Evolutionary conservation across 1,140 invertebrate genomes (phyloP).

Genomic region (Pseudachorutes palmiensis): DNA sequence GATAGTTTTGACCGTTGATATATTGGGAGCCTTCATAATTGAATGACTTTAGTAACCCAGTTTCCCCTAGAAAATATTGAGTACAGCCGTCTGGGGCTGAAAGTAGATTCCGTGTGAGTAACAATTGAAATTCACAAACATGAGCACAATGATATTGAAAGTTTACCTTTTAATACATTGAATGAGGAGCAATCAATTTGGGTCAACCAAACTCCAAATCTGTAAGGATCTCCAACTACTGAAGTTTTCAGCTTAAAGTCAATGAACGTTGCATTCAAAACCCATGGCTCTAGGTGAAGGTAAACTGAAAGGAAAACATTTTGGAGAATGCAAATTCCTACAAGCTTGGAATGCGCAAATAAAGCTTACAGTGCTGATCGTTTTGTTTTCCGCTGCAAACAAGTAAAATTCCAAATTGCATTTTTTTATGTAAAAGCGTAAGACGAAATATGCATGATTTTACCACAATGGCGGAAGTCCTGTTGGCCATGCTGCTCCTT

Average conservation of each 20-base stretch:
- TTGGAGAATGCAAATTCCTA: no score
- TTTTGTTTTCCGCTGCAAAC: constrained; percentile 25
- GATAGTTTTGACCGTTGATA: constrained; percentile 38
- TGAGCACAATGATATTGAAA: constrained; percentile 1
- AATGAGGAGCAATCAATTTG: constrained; percentile 36
- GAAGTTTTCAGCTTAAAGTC: constrained; percentile 33
- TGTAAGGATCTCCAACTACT: constrained; percentile 24
- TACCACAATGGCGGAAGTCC: constrained; percentile 34
- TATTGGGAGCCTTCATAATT: constrained; percentile 40
- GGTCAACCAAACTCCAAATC: constrained; percentile 37
- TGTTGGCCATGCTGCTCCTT: constrained; percentile 35
- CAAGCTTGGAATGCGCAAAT: no score
- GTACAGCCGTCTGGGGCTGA: constrained; percentile 40
- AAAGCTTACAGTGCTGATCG: constrained; percentile 37
- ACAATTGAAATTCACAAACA: constrained; percentile 8
- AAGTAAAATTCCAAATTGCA: not conserved
- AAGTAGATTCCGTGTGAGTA: constrained; percentile 14
- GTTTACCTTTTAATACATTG: constrained; percentile 34
- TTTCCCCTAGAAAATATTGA: constrained; percentile 38
- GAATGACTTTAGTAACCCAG: constrained; percentile 39
- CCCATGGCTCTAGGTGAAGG: constrained; percentile 36
- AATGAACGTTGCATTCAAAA: constrained; percentile 25
- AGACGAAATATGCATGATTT: not conserved
- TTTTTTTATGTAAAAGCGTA: not conserved
- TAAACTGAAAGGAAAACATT: constrained; percentile 32